These are phyloP conservation scores for Chironomus tentans DNA, from an alignment of 2,888 invertebrate genomes.

Conservation along the genomic window DNA sequence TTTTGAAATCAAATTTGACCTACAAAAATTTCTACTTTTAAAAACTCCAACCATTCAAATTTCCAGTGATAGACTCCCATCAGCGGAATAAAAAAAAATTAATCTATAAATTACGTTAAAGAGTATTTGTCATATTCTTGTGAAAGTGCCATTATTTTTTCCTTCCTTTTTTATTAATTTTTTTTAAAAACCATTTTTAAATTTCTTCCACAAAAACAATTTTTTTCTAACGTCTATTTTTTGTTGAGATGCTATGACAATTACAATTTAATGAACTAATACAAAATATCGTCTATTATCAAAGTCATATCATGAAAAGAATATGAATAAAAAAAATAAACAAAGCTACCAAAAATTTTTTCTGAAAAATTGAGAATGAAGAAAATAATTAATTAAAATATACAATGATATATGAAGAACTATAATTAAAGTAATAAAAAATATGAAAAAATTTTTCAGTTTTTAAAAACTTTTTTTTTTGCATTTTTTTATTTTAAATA, in stretches of 20 bases:
- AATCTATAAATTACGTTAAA: background rate
- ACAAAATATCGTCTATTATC: slow-evolving; percentile 14
- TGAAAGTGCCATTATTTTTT: slow-evolving; percentile 12
- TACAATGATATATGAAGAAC: background rate
- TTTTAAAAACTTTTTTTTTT: background rate
- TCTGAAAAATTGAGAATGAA: background rate
- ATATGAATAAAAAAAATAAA: background rate
- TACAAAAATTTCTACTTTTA: no score
- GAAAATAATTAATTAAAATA: background rate
- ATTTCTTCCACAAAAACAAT: background rate
- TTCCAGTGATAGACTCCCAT: background rate
- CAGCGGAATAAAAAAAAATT: background rate
- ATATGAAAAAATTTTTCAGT: no score
- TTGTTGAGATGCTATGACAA: slow-evolving; percentile 21
- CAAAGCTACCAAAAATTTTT: background rate
- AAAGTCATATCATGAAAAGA: slow-evolving; percentile 19
- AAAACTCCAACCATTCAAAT: no score
- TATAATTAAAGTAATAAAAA: background rate
- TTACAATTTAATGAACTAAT: background rate
- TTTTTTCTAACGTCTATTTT: background rate
- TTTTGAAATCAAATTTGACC: no score
- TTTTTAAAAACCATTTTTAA: background rate
- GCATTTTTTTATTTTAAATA: background rate
- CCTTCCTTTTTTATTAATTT: background rate
- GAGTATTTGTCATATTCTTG: slow-evolving; percentile 7